A percentile compares a stretch with the other conserved stretches of the same genome.
Evolutionary conservation across 2,113 vertebrate species (phyloP).

Genomic region (Aphelocoma coerulescens): DNA sequence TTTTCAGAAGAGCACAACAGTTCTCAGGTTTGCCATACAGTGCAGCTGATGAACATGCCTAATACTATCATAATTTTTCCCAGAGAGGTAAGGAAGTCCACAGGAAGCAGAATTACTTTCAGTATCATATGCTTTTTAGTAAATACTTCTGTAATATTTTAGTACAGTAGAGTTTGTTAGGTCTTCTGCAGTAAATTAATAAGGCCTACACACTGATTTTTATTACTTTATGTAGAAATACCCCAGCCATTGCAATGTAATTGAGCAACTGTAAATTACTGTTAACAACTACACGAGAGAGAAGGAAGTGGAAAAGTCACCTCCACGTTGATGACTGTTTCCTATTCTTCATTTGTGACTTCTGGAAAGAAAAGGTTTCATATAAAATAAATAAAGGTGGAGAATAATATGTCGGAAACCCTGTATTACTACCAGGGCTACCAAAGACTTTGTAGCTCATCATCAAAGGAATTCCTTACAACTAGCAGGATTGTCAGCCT

Average conservation of each 20-base stretch:
- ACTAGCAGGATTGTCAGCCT: background rate
- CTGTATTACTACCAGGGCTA: background rate
- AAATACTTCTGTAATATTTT: background rate
- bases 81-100: background rate
- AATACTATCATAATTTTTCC: background rate
- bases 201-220: slow-evolving; percentile 23
- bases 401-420: background rate
- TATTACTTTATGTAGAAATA: slow-evolving; percentile 41
- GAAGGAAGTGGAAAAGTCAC: slow-evolving; percentile 38
- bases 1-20: background rate
- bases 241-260: slow-evolving; percentile 11
- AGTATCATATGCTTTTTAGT: background rate
- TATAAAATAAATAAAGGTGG: slow-evolving; percentile 3
- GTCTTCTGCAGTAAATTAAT: slow-evolving; percentile 46
- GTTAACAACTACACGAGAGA: slow-evolving; percentile 52
- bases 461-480: slow-evolving; percentile 47
- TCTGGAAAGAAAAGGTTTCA: slow-evolving; percentile 9
- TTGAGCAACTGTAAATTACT: slow-evolving; percentile 51
- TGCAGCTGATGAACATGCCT: background rate
- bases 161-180: slow-evolving; percentile 12
- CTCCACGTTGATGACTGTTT: background rate
- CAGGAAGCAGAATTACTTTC: background rate
- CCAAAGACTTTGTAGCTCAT: slow-evolving; percentile 7
- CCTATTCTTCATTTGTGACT: slow-evolving; percentile 15
- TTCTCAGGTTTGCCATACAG: background rate